These are phyloP conservation scores for Muscidifurax raptorellus DNA, from an alignment of 1,140 invertebrate genomes.

Conservation along the genomic window DNA sequence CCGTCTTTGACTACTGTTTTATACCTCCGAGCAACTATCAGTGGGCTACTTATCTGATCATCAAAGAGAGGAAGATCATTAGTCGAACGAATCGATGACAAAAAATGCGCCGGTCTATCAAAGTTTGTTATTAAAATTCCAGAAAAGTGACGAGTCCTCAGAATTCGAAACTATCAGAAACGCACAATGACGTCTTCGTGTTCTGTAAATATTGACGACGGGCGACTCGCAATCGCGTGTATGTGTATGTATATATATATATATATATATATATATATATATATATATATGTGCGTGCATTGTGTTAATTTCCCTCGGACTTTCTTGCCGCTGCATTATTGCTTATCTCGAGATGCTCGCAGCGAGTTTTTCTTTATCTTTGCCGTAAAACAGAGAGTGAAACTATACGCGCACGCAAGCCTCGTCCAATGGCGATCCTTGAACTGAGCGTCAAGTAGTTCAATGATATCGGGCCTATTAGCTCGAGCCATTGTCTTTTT, in stretches of 20 bases:
- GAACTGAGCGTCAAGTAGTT: constrained; percentile 31
- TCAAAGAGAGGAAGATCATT: background rate
- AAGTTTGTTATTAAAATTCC: background rate
- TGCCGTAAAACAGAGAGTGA: background rate
- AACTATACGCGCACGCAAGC: background rate
- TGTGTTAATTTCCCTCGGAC: background rate
- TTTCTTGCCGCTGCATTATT: background rate
- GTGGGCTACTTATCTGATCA: background rate
- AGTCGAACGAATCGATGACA: background rate
- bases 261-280: too few species aligned
- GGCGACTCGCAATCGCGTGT: background rate
- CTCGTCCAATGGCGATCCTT: constrained; percentile 29
- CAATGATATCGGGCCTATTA: constrained; percentile 25
- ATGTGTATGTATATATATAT: background rate
- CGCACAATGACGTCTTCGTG: background rate
- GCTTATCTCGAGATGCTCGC: background rate
- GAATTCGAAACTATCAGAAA: background rate
- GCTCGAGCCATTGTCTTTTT: constrained; percentile 30
- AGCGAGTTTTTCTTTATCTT: background rate
- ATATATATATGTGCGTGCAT: background rate
- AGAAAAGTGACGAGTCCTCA: background rate
- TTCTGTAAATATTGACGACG: constrained; percentile 11
- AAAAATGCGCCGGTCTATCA: background rate
- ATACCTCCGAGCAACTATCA: background rate
- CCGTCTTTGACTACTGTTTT: background rate